Conservation (phyloP, 2,797 vertebrate genomes). For the Dendrocincla tyrannina region DNA sequence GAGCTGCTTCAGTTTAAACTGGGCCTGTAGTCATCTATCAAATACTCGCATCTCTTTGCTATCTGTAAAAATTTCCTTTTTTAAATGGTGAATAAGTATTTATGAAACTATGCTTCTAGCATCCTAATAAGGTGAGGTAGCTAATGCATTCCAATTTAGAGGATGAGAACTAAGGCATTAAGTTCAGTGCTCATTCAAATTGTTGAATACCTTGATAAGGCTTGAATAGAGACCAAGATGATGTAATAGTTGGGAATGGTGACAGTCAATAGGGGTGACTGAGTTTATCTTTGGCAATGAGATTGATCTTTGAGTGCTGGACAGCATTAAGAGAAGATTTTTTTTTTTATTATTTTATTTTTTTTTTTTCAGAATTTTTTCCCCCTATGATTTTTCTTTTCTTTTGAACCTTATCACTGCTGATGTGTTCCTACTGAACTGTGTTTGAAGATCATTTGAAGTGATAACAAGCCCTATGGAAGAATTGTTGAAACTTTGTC, state of each 20-base stretch:
- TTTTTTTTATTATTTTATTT: too few species aligned
- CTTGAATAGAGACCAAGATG: not conserved
- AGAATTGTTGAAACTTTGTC: not conserved
- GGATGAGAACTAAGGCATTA: not conserved
- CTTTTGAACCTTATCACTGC: not conserved
- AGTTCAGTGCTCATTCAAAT: not conserved
- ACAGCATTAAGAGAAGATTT: not conserved
- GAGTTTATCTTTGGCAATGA: not conserved
- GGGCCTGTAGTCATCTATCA: not conserved
- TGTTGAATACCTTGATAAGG: not conserved
- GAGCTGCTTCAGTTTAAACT: not conserved
- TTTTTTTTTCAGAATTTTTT: too few species aligned
- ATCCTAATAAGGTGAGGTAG: not conserved
- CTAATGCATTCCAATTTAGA: not conserved
- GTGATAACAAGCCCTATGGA: not conserved
- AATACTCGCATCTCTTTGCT: not conserved
- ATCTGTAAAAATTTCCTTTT: not conserved
- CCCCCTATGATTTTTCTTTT: not conserved
- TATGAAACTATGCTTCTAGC: not conserved
- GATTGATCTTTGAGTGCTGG: not conserved
- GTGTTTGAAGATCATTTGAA: slow-evolving; percentile 6
- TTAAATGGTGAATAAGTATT: not conserved
- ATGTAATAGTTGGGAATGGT: not conserved
- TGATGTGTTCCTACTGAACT: not conserved
- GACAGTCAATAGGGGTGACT: not conserved